These are phyloP conservation scores for Pelagia noctiluca DNA, from an alignment of 30 jellyfish, hydroid and myxozoan species.

Conservation along the genomic window DNA sequence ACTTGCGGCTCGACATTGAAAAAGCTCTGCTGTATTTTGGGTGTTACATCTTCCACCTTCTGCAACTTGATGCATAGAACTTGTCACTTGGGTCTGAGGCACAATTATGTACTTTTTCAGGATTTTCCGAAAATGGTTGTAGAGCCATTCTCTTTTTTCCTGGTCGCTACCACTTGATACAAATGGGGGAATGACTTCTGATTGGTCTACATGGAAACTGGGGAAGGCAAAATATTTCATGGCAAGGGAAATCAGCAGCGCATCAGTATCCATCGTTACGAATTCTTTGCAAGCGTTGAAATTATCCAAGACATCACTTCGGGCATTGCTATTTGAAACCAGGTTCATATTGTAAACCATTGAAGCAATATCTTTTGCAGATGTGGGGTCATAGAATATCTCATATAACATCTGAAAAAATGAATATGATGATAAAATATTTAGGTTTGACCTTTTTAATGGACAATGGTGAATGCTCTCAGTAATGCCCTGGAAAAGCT, in stretches of 20 bases:
- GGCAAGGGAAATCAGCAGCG: not conserved
- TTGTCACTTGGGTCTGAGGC: not conserved
- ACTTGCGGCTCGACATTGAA: not conserved
- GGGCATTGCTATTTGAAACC: not conserved
- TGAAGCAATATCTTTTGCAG: slow-evolving; percentile 19
- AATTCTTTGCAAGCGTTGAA: slow-evolving; percentile 23
- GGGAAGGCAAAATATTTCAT: not conserved
- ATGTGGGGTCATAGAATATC: not conserved
- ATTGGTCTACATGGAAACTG: not conserved
- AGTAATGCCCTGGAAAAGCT: no score
- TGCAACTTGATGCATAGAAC: not conserved
- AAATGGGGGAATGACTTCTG: not conserved
- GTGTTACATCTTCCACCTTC: not conserved
- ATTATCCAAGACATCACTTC: not conserved
- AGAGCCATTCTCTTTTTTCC: not conserved
- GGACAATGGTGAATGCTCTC: no score
- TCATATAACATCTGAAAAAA: not conserved
- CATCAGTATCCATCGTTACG: not conserved
- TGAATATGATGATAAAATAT: no score
- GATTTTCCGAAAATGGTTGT: not conserved
- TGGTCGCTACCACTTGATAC: not conserved
- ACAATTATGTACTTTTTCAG: not conserved
- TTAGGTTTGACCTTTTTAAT: not conserved
- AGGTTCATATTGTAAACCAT: not conserved
- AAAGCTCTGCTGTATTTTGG: not conserved